Evolutionary conservation across 1,140 invertebrate species (phyloP).

Genomic region (Coelopa frigida): DNA sequence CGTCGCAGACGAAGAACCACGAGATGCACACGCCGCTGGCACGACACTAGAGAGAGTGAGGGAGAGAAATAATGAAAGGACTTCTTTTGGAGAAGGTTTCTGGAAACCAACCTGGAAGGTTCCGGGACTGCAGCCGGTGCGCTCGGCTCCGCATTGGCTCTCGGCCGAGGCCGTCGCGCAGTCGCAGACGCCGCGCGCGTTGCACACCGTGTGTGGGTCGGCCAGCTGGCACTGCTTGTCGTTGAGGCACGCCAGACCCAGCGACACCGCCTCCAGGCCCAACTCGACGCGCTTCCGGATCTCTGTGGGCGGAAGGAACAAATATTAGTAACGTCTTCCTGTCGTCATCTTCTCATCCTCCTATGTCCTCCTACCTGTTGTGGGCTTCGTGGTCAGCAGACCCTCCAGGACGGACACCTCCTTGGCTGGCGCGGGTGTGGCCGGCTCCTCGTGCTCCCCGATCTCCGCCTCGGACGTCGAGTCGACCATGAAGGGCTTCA

Average conservation of each 20-base stretch:
- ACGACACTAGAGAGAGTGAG: slow-evolving; percentile 52
- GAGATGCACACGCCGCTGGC: slow-evolving; percentile 79
- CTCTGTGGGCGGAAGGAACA: slow-evolving; percentile 16
- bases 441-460: slow-evolving; percentile 21
- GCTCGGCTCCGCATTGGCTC: slow-evolving; percentile 58
- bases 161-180: slow-evolving; percentile 54
- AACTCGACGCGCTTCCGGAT: slow-evolving; percentile 47
- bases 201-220: slow-evolving; percentile 69
- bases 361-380: slow-evolving; percentile 21
- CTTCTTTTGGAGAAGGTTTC: too few species aligned
- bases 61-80: not conserved
- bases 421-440: slow-evolving; percentile 22
- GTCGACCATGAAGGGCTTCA: slow-evolving; percentile 28
- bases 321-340: not conserved
- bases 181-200: slow-evolving; percentile 68
- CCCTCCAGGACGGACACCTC: slow-evolving; percentile 5
- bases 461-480: not conserved
- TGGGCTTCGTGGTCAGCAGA: slow-evolving; percentile 17
- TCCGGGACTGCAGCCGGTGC: slow-evolving; percentile 68
- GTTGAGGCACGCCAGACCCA: slow-evolving; percentile 66
- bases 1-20: slow-evolving; percentile 89
- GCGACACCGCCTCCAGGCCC: slow-evolving; percentile 56
- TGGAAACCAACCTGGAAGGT: slow-evolving; percentile 78
- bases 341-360: slow-evolving; percentile 10
- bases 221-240: slow-evolving; percentile 71